Evolutionary conservation across 2,888 invertebrate genomes (phyloP), one percentile per base, ranked within the genome.

Genomic region (Phymatocera aterrima): DNA sequence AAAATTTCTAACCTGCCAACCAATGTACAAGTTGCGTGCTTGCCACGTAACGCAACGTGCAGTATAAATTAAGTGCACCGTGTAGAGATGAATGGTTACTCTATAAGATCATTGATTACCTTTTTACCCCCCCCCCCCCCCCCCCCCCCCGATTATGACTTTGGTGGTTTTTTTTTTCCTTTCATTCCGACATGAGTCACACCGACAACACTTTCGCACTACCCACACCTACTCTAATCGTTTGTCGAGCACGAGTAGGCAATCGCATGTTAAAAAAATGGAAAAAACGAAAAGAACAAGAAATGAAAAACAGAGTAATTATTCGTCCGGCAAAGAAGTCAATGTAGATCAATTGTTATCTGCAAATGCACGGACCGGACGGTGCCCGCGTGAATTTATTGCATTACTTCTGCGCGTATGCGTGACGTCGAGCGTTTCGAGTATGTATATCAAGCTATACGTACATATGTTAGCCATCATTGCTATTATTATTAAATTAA

Each of bases 401-500:
- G 72, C 72, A 51, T 72, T 72, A 72, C 48, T 34, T 18, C n/a
- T 46, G 24, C 72, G 34, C 31, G 72, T 78, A 68, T 68, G 78
- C 78, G 54, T 70, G 54, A 65, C 78, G 61, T 10, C 37, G 54
- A n/a, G 75, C 34, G 31, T 31, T 54, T 18, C 60, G 60, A 40
- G 34, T 60, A 60, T 60, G 46, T 43, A 77, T 60, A 77, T 61
- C 46, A 72, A 8, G 8, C 54, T 4, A 15, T 21, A 15, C 3
- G 75, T 37, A 75, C 75, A 43, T 75, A 75, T 75, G 75, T 75
- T 54, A 75, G n/a, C 40, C 37, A 48, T 75, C 60, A 60, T 57
- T 75, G 60, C 75, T 75, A 83, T 83, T 80, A 82, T 83, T 82
- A 82, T 82, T 83, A 81, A 83, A 84, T 84, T 80, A 82, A 83